A percentile compares a stretch with the other conserved stretches of the same genome.
Conservation (phyloP, 2,888 invertebrate species). For the Rhagonycha fulva region DNA sequence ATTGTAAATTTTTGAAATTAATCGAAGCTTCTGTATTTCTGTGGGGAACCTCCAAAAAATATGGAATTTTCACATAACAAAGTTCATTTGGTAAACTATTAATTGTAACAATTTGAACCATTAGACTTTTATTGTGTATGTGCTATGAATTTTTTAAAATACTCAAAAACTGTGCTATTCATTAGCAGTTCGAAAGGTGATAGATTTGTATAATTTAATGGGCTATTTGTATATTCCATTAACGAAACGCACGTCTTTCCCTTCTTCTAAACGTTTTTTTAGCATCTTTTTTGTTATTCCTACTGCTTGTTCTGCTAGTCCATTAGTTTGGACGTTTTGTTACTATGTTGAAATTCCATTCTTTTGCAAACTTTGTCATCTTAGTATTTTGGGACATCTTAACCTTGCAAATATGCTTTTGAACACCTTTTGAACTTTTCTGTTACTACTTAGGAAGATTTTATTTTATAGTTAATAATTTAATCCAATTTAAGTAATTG, state of each 20-base stretch:
- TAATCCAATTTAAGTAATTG: constrained; percentile 30
- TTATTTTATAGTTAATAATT: constrained; percentile 23
- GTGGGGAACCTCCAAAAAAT: too few relatives aligned
- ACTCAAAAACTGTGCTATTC: too few relatives aligned
- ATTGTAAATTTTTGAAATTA: too few relatives aligned
- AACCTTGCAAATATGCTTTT: constrained; percentile 27
- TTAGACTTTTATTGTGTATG: too few relatives aligned
- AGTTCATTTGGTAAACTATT: too few relatives aligned
- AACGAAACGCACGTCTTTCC: constrained; percentile 7
- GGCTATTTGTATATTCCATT: constrained; percentile 23
- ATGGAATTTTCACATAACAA: too few relatives aligned
- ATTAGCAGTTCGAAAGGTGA: constrained; percentile 21
- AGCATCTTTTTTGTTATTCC: constrained; percentile 29
- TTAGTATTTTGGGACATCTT: constrained; percentile 27
- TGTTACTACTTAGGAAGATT: constrained; percentile 18
- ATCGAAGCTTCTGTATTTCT: too few relatives aligned
- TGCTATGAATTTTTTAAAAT: too few relatives aligned
- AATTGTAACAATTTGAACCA: too few relatives aligned
- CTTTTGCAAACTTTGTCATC: constrained; percentile 34
- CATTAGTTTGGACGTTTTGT: constrained; percentile 26
- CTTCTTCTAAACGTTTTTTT: constrained; percentile 16
- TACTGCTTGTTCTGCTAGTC: constrained; percentile 33
- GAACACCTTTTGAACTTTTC: too few relatives aligned
- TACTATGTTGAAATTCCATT: constrained; percentile 27
- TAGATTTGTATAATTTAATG: constrained; percentile 6